Evolutionary conservation across 2,113 vertebrate genomes (phyloP), one percentile per base, ranked within the genome.

Genomic region (Potamarius usumacintae): DNA sequence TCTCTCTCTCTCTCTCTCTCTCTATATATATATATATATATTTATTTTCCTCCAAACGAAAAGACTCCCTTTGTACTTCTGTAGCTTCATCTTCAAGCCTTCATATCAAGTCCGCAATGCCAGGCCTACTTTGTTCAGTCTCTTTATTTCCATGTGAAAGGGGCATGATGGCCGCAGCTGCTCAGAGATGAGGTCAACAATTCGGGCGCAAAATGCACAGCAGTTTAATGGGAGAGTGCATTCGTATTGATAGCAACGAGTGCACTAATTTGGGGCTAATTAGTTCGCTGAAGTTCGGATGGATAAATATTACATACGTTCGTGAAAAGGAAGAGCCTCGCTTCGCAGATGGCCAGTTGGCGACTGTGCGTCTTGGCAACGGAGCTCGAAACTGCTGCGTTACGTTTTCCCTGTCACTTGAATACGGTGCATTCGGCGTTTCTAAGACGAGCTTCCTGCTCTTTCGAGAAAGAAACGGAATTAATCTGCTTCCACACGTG

Each of bases 231-330:
- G 34, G 42, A 76, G 77, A 83, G 63, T 83, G 85, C 83, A 88
- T 90, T 85, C 89, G 55, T 60, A 67, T 76, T 74, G 85, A 89
- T 90, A 72, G 69, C 82, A 89, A 83, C 84, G 76, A 89, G 90
- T 72, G 86, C 84, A 60, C 84, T 90, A 90, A 89, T 90, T 90
- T 88, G 89, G 86, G 71, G 71, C 58, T 89, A 89, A 91, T 89
- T 84, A 84, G 72, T 89, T 89, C 18, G 84, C 52, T 65, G 55
- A 87, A 87, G 79, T 89, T 89, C 80, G 78, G 87, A 85, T 91
- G 65, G 76, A 90, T 88, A 89, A 86, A 91, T 90, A 86, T 90
- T 69, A 83, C 88, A 79, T 85, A 84, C 25, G 67, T 57, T 82
- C 79, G 34, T 65, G 17, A 77, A 85, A 79, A 55, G 80, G 72